Base-by-base conservation (phyloP, 1,140 invertebrate species). In the Lepidotrigona ventralis region DNA sequence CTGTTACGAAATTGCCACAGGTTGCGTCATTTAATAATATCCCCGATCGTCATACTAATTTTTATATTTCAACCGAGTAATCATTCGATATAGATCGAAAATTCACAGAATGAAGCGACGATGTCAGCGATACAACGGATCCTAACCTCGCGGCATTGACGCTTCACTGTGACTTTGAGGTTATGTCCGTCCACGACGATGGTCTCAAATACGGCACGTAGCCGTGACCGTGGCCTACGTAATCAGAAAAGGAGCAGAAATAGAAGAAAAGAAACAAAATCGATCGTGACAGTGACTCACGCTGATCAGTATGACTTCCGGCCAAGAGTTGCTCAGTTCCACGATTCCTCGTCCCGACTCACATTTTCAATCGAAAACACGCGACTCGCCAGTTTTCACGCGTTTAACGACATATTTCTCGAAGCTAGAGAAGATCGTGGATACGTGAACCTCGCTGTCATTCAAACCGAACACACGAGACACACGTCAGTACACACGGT, bases 341-440 rank as follows among this genome's bases (percentile, higher is more conserved):
- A 33, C 39, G 60, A 33, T 29, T 33, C 71, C 79, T 58, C n/a
- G 17, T 46, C 12, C 14, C 26, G 29, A 15, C 23, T 68, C 73
- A 75, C 87, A 89, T 89, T 74, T 88, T 88, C 39, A 26, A 19
- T 8, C 1, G 8, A 11, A n/a, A 15, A n/a, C 64, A 54, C 66
- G 19, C 54, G 51, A 58, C 11, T 23, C 29, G 0, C 21, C 63
- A 29, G 6, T 26, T 1, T 76, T 63, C 81, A 83, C n/a, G 60
- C 63, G 51, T n/a, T 76, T 33, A 23, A 14, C 6, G n/a, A 23
- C 81, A 75, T 77, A 8, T 19, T n/a, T 53, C 17, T 12, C 4
- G n/a, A 60, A 0, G 4, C 12, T 1, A 26, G 5, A n/a, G 1
- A 1, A 14, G 12, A 46, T 46, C n/a, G 9, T n/a, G 64, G 8